A percentile compares a stretch with the other conserved stretches of the same genome.
Evolutionary conservation across 2,113 vertebrate species (phyloP).

Genomic region (Nannospalax galili): DNA sequence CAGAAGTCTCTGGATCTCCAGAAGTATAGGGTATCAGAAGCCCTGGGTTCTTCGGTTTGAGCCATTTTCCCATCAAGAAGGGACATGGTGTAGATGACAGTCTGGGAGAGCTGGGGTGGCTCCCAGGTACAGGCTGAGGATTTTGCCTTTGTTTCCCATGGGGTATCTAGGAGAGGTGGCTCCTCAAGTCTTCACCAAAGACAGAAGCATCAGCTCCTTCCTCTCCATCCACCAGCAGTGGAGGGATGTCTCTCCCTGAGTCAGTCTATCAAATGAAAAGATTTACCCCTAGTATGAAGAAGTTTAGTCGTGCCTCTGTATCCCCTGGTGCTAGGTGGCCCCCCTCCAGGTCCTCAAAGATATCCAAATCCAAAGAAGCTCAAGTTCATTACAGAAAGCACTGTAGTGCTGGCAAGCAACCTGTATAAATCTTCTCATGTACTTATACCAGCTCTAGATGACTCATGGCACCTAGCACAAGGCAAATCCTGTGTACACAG

Average conservation of each 20-base stretch:
- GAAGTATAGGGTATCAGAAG: accelerated
- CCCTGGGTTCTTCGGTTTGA: not conserved
- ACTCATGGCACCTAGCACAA: not conserved
- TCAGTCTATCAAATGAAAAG: not conserved
- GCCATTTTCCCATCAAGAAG: not conserved
- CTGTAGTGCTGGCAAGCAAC: not conserved
- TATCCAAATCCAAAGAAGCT: too few species aligned
- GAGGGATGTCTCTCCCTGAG: not conserved
- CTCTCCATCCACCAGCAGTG: not conserved
- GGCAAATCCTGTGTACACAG: not conserved
- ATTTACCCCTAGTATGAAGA: not conserved
- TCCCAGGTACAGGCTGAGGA: not conserved
- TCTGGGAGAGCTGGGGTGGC: not conserved
- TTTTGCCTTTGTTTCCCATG: not conserved
- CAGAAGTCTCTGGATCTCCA: not conserved
- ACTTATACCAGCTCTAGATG: not conserved
- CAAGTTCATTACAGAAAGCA: not conserved
- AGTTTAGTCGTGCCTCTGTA: not conserved
- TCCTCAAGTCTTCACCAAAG: not conserved
- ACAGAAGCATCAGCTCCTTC: not conserved
- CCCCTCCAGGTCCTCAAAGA: not conserved
- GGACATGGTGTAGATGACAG: not conserved
- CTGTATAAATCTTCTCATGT: accelerated
- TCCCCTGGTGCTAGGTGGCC: not conserved
- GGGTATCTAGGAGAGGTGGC: not conserved